phyloP scores from a whole-genome alignment of 1,140 invertebrate genomes.

The Choristoneura fumiferana region DNA sequence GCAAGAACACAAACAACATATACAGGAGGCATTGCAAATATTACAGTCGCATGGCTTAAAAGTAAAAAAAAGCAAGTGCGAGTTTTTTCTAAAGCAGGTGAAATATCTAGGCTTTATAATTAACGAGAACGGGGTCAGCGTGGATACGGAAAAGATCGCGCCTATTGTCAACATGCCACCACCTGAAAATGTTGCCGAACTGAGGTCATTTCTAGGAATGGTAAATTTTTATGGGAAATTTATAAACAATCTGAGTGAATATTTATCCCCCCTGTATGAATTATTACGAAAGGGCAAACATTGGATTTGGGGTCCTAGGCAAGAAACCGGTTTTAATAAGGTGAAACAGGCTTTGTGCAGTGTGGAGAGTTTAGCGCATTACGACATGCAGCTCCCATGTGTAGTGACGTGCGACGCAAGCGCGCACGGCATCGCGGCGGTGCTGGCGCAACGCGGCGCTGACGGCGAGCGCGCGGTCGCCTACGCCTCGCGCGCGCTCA shows the following conservation, averaged over 20 bases:
- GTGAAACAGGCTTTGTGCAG: neutral
- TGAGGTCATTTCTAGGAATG: constrained; percentile 11
- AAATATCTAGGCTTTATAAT: constrained; percentile 2
- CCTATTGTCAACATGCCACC: neutral
- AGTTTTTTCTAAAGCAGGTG: neutral
- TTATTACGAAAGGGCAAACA: neutral
- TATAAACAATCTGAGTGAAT: neutral
- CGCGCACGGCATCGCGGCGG: neutral
- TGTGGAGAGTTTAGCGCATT: neutral
- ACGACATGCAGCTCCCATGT: neutral
- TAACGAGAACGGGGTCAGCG: neutral
- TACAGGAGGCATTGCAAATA: too few species aligned
- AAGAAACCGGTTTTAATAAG: neutral
- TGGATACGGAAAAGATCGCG: neutral
- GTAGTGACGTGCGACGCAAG: constrained; percentile 1
- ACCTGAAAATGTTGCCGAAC: neutral
- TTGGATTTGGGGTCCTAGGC: neutral
- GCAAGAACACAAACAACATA: neutral
- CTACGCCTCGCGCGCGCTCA: neutral
- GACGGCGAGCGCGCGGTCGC: neutral
- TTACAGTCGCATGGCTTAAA: neutral
- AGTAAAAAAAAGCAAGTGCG: neutral
- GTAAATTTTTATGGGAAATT: constrained; percentile 14
- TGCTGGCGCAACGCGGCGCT: neutral
- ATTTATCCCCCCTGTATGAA: neutral